A percentile compares a stretch with the other conserved stretches of the same genome.
Conservation (phyloP, 2,113 vertebrate species). For the Neofelis nebulosa region DNA sequence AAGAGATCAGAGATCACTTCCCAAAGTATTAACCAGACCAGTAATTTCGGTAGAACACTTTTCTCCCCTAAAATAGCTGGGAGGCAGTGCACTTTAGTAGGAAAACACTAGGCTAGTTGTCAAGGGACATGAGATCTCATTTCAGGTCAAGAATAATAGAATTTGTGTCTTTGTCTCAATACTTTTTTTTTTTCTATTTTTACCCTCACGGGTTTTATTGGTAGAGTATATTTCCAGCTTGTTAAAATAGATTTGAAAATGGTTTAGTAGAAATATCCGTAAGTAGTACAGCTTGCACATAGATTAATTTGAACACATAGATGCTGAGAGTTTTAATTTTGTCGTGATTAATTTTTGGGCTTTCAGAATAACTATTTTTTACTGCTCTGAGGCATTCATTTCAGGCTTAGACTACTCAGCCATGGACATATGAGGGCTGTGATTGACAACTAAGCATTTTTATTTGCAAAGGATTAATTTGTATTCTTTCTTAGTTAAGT, state of each 20-base stretch:
- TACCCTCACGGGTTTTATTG: conserved; percentile 1
- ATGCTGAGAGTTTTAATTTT: neutral
- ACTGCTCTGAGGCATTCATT: neutral
- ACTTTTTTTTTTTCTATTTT: neutral
- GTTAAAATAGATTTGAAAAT: conserved; percentile 8
- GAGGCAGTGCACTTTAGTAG: neutral
- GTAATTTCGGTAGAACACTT: neutral
- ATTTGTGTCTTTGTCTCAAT: conserved; percentile 5
- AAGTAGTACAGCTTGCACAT: neutral
- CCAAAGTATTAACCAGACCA: neutral
- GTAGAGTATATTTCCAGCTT: neutral
- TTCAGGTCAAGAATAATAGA: conserved; percentile 10
- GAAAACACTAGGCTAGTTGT: neutral
- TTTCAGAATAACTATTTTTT: neutral
- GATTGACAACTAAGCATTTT: neutral
- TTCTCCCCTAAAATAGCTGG: neutral
- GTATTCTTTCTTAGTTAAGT: neutral
- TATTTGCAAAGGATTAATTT: neutral
- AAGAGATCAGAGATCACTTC: conserved; percentile 39
- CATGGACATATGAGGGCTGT: neutral
- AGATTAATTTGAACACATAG: neutral
- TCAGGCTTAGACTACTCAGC: neutral
- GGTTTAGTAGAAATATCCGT: neutral
- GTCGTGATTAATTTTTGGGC: neutral
- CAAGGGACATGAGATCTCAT: neutral